These are phyloP conservation scores for Gasteruption jaculator DNA, from an alignment of 2,888 invertebrate genomes.

Conservation along the genomic window DNA sequence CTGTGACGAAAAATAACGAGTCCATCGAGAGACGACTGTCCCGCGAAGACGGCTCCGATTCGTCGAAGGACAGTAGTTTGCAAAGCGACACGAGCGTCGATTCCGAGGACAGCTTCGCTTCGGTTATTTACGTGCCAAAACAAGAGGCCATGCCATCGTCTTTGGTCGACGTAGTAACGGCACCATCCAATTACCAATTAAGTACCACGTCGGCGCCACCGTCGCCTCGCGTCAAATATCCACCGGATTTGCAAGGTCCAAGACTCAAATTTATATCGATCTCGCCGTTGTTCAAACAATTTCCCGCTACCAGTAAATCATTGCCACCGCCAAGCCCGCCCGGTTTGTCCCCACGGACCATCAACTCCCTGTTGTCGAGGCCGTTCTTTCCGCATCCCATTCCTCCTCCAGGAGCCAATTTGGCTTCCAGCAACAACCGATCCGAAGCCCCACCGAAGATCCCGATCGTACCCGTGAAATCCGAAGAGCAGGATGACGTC, in stretches of 20 bases:
- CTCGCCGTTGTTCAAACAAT: conserved; percentile 57
- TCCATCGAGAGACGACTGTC: conserved; percentile 68
- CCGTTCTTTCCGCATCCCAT: conserved; percentile 24
- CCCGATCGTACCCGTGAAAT: not conserved
- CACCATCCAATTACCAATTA: conserved; percentile 52
- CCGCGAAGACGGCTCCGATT: conserved; percentile 83
- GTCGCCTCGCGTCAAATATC: conserved; percentile 69
- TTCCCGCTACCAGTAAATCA: conserved; percentile 59
- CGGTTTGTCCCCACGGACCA: conserved; percentile 33
- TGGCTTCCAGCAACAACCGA: not conserved
- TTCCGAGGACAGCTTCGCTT: conserved; percentile 90
- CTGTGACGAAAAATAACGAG: conserved; percentile 38
- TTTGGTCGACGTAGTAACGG: conserved; percentile 20
- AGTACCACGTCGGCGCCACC: conserved; percentile 73
- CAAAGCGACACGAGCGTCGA: conserved; percentile 93
- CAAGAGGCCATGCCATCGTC: conserved; percentile 58
- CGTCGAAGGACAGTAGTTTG: conserved; percentile 82
- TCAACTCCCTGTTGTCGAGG: conserved; percentile 25
- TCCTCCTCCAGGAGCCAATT: not conserved
- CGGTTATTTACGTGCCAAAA: conserved; percentile 87
- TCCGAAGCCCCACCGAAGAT: conserved; percentile 14
- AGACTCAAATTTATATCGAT: conserved; percentile 62
- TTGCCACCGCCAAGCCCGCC: conserved; percentile 49
- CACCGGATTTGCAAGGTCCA: conserved; percentile 57
- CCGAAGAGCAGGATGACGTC: too few relatives aligned